Conservation (phyloP, 2,113 vertebrate species). For the Pluvianellus socialis region DNA sequence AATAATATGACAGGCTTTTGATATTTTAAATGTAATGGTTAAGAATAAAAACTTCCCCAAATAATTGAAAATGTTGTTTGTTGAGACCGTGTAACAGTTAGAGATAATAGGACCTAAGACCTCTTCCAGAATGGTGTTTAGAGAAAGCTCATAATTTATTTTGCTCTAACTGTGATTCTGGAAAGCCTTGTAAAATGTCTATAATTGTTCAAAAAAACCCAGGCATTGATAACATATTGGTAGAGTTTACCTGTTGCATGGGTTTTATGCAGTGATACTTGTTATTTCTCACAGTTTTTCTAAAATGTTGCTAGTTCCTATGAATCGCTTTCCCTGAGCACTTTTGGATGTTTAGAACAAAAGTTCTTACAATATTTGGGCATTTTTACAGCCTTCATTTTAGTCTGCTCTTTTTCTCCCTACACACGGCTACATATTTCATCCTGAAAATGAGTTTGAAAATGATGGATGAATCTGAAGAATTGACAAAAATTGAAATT, state of each 20-base stretch:
- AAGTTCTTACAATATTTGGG: not conserved
- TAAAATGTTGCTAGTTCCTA: not conserved
- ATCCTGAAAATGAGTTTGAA: slow-evolving; percentile 7
- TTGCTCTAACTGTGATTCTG: not conserved
- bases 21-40: not conserved
- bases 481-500: not conserved
- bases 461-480: not conserved
- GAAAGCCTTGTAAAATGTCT: not conserved
- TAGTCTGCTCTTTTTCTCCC: not conserved
- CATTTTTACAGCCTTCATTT: not conserved
- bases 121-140: not conserved
- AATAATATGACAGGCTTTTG: not conserved
- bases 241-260: not conserved
- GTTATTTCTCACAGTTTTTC: not conserved
- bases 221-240: not conserved
- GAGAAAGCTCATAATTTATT: not conserved
- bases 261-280: not conserved
- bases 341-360: not conserved
- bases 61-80: not conserved
- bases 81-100: not conserved
- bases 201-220: accelerated
- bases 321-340: not conserved
- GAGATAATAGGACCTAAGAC: not conserved
- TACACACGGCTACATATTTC: not conserved
- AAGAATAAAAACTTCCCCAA: not conserved